Evolutionary conservation across 2,797 vertebrate genomes (phyloP).

Genomic region (Melopsittacus undulatus): DNA sequence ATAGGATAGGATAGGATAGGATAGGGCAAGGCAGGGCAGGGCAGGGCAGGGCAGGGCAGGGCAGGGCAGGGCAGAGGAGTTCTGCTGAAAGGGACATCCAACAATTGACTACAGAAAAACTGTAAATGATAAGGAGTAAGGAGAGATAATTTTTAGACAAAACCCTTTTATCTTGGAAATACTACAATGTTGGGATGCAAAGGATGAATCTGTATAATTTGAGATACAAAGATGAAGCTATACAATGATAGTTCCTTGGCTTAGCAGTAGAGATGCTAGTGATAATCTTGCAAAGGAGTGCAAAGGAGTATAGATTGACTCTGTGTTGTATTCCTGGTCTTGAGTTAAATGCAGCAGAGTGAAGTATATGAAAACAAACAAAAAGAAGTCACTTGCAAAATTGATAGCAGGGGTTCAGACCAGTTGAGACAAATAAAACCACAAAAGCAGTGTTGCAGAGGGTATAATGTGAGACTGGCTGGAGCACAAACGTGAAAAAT

Average conservation of each 20-base stretch:
- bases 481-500: neutral
- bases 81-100: neutral
- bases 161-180: neutral
- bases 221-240: neutral
- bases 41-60: neutral
- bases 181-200: neutral
- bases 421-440: neutral
- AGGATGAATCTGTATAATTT: neutral
- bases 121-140: neutral
- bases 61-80: neutral
- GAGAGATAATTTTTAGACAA: neutral
- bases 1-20: too few species aligned
- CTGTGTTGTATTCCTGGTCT: neutral
- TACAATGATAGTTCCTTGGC: neutral
- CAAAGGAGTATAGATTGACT: neutral
- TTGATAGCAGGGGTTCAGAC: neutral
- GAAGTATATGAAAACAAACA: neutral
- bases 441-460: neutral
- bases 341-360: neutral
- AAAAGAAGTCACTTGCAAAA: neutral
- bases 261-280: neutral
- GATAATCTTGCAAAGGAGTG: neutral
- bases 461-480: fast-evolving
- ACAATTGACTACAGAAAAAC: neutral
- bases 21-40: neutral